Conservation (phyloP, 2,113 vertebrate genomes). For the Sitta europaea region DNA sequence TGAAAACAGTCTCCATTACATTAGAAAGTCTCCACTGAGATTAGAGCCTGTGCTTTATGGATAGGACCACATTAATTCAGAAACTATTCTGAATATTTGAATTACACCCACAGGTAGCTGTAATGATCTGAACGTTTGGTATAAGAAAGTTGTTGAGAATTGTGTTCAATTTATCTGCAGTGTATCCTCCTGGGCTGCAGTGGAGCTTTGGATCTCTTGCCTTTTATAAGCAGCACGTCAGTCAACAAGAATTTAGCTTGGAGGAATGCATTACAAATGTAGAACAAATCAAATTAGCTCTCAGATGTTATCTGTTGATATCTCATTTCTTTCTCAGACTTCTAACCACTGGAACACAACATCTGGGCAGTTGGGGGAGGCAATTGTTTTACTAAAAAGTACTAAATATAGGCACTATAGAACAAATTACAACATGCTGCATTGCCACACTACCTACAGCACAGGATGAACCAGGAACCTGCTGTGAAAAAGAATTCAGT, state of each 20-base stretch:
- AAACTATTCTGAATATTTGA: neutral
- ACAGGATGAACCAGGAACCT: neutral
- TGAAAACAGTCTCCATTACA: neutral
- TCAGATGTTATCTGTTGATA: slow-evolving; percentile 26
- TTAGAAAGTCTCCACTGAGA: neutral
- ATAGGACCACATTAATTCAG: neutral
- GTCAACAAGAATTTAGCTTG: slow-evolving; percentile 17
- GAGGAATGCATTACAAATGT: slow-evolving; percentile 34
- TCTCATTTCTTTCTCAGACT: slow-evolving; percentile 20
- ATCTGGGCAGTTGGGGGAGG: neutral
- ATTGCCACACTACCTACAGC: neutral
- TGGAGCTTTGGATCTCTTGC: neutral
- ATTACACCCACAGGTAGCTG: neutral
- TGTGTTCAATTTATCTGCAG: neutral
- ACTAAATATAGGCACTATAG: neutral
- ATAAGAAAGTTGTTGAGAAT: neutral
- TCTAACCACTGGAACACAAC: slow-evolving; percentile 16
- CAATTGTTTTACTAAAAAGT: neutral
- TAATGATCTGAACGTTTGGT: fast-evolving
- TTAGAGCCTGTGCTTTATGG: neutral
- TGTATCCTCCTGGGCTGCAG: neutral
- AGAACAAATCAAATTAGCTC: slow-evolving; percentile 52
- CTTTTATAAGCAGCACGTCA: neutral
- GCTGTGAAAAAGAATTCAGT: neutral
- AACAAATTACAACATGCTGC: neutral